Conservation (phyloP, 2,113 vertebrate genomes). For the Lasiurus borealis region DNA sequence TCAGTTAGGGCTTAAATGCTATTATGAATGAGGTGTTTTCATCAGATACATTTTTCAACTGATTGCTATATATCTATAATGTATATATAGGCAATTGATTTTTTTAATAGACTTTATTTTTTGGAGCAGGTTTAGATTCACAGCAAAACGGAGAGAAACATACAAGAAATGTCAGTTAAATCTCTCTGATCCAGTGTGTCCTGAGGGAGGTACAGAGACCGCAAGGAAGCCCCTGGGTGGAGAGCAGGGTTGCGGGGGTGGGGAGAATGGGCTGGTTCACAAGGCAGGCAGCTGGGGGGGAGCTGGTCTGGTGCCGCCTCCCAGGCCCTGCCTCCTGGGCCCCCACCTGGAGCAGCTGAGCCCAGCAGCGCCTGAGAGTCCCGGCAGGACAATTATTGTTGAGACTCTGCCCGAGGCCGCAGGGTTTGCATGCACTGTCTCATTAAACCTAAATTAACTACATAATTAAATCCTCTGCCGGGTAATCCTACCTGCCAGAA, state of each 20-base stretch:
- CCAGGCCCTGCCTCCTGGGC: too few relatives aligned
- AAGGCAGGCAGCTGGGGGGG: not conserved
- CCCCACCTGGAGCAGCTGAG: not conserved
- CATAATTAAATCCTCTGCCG: not conserved
- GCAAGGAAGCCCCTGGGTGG: not conserved
- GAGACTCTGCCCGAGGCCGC: not conserved
- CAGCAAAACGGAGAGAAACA: not conserved
- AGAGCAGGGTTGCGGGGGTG: accelerated
- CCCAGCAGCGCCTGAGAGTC: not conserved
- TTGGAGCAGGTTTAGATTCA: not conserved
- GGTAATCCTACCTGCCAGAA: not conserved
- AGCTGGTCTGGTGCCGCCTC: not conserved
- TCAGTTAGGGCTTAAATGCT: not conserved
- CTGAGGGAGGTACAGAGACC: not conserved
- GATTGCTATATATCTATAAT: not conserved
- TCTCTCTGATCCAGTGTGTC: too few relatives aligned
- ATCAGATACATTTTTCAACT: not conserved
- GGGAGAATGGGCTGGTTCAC: not conserved
- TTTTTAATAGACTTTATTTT: not conserved
- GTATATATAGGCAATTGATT: not conserved
- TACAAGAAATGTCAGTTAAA: not conserved
- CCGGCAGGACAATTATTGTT: not conserved
- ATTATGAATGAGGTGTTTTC: not conserved
- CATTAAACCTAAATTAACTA: not conserved
- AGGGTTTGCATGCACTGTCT: not conserved